A percentile compares a stretch with the other conserved stretches of the same genome.
Conservation (phyloP, 2,888 invertebrate species). For the Lordiphosa fenestrarum region DNA sequence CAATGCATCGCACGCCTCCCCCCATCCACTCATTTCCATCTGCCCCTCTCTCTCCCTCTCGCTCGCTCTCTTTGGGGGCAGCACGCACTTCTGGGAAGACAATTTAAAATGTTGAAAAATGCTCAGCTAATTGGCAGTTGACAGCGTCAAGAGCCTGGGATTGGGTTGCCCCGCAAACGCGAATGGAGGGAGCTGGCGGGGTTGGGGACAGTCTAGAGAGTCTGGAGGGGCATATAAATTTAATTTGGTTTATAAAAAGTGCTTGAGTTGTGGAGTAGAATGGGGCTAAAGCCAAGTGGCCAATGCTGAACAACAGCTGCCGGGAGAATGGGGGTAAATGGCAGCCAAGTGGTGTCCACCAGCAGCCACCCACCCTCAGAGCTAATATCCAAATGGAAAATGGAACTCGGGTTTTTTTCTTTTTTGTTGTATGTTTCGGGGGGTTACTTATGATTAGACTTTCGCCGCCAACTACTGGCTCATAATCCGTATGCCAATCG, state of each 20-base stretch:
- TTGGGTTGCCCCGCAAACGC: constrained; percentile 30
- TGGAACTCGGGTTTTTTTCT: no score
- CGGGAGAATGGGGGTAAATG: constrained; percentile 14
- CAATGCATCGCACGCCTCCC: constrained; percentile 17
- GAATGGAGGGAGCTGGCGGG: not conserved
- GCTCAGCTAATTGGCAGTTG: constrained; percentile 71
- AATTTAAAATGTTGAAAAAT: constrained; percentile 71
- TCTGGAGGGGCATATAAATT: constrained; percentile 55
- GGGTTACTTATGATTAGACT: no score
- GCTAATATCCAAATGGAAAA: no score
- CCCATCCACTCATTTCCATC: constrained; percentile 11
- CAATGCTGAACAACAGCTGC: constrained; percentile 30
- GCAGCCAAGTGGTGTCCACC: constrained; percentile 20
- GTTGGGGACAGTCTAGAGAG: not conserved
- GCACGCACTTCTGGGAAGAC: constrained; percentile 63
- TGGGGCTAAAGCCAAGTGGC: constrained; percentile 49
- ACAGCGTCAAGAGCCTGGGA: constrained; percentile 57
- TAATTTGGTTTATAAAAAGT: constrained; percentile 70
- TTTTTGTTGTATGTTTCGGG: no score
- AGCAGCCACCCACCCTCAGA: not conserved
- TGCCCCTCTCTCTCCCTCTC: not conserved
- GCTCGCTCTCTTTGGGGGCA: constrained; percentile 22
- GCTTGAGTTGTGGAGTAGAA: constrained; percentile 47
- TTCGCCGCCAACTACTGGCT: constrained; percentile 13
- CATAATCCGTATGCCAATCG: constrained; percentile 14